Evolutionary conservation across 2,888 invertebrate genomes (phyloP).

Genomic region (Noctua janthina): DNA sequence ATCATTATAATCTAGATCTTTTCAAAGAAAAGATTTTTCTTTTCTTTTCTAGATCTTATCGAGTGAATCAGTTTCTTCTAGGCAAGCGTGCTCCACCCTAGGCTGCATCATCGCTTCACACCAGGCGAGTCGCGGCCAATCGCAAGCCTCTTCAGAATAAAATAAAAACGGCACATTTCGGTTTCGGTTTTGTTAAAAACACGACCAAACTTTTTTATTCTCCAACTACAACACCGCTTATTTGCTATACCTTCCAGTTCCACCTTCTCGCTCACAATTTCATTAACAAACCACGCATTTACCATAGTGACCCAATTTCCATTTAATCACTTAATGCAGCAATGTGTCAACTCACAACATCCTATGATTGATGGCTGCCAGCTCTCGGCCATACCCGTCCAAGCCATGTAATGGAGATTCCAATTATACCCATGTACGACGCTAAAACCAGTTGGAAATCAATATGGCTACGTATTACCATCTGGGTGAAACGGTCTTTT

Average conservation of each 20-base stretch:
- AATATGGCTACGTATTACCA: constrained; percentile 45
- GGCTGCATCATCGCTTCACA: too few relatives aligned
- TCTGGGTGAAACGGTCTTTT: constrained; percentile 24
- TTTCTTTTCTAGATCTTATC: too few relatives aligned
- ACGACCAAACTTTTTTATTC: background rate
- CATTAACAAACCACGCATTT: constrained; percentile 1
- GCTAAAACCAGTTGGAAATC: constrained; percentile 54
- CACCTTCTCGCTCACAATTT: background rate
- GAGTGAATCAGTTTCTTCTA: too few relatives aligned
- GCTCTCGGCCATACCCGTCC: constrained; percentile 21
- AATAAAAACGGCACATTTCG: background rate
- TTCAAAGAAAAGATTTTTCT: too few relatives aligned
- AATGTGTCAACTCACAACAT: constrained; percentile 39
- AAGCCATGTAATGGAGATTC: constrained; percentile 30
- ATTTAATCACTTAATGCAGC: constrained; percentile 51
- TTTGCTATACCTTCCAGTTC: too few relatives aligned
- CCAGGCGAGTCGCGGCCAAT: too few relatives aligned
- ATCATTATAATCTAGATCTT: too few relatives aligned
- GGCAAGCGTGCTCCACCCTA: too few relatives aligned
- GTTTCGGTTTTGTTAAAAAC: background rate
- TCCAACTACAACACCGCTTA: background rate
- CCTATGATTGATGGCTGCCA: constrained; percentile 50
- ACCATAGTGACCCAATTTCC: constrained; percentile 44
- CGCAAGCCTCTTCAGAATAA: too few relatives aligned
- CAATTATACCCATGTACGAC: constrained; percentile 58